Evolutionary conservation across 2,888 invertebrate genomes (phyloP), one percentile per base, ranked within the genome.

Genomic region (Athalia cordata): DNA sequence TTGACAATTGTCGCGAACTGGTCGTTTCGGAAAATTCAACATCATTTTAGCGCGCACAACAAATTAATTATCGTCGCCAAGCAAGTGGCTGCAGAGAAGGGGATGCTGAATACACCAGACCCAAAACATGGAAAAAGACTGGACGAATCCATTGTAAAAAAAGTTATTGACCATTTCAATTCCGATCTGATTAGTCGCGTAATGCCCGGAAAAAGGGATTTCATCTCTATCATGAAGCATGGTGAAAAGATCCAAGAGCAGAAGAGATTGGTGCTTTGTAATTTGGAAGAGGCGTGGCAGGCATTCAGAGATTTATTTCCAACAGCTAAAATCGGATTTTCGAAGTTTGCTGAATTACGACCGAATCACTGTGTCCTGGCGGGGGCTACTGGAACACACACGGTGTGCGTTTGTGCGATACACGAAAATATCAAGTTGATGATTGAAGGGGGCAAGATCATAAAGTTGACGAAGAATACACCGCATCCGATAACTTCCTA

Each of bases 351-450:
- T 57, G 55, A 13, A 72, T 59, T 81, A 5, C 66, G 79, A 72
- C 81, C 78, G 0, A 68, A 70, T 29, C 5, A 81, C 52, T 81
- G 79, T 70, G 65, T 81, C 9, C 65, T 80, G 4, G 81, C 75
- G 9, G 78, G 80, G 43, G 68, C 77, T 3, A 64, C 66, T 47
- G 80, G 80, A 3, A 80, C 80, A 9, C 81, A 81, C 52, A 59
- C 76, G 6, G 78, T 80, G 6, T 81, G 81, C 49, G 80, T 80
- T 7, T 80, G 80, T 66, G 45, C 43, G 59, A 77, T 77, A 66
- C 80, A 77, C 61, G 76, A 83, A 45, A 64, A 64, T 5, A 45
- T 64, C 43, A 64, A 64, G 11, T 45, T 45, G 9, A 64, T 64
- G 9, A 43, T 64, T 29, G 29, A 64, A 61, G 29, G 29, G 13